Evolutionary conservation across 1,140 invertebrate genomes (phyloP).

Genomic region (Gryllus bimaculatus): DNA sequence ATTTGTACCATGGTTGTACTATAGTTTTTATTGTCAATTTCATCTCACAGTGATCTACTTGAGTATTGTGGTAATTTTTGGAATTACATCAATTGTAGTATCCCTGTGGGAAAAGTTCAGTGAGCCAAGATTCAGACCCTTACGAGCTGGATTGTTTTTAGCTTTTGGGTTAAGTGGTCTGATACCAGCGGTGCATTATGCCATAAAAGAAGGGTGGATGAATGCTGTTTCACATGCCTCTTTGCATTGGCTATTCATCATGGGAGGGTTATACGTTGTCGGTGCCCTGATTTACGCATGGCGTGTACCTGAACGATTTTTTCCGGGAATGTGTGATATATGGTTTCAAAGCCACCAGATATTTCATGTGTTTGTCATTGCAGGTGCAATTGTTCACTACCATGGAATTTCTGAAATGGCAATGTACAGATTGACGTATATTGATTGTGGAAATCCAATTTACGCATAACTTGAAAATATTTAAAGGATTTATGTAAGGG

Average conservation of each 20-base stretch:
- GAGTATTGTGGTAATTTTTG: slow-evolving; percentile 48
- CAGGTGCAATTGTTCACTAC: slow-evolving; percentile 97
- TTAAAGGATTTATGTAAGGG: too few relatives aligned
- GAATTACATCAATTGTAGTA: slow-evolving; percentile 49
- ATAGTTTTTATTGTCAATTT: slow-evolving; percentile 56
- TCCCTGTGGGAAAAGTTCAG: slow-evolving; percentile 91
- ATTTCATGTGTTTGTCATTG: slow-evolving; percentile 93
- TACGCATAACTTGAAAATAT: too few relatives aligned
- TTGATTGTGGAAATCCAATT: not conserved
- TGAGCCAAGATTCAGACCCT: slow-evolving; percentile 78
- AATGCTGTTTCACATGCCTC: slow-evolving; percentile 80
- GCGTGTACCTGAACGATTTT: slow-evolving; percentile 91
- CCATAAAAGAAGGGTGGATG: slow-evolving; percentile 76
- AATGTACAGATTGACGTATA: slow-evolving; percentile 72
- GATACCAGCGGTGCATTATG: slow-evolving; percentile 84
- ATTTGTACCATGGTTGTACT: slow-evolving; percentile 61
- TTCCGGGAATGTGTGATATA: slow-evolving; percentile 98
- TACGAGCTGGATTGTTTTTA: slow-evolving; percentile 72
- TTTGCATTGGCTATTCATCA: slow-evolving; percentile 91
- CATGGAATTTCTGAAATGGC: slow-evolving; percentile 96
- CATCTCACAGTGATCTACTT: slow-evolving; percentile 39
- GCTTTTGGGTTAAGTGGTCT: slow-evolving; percentile 91
- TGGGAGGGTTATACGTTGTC: slow-evolving; percentile 91
- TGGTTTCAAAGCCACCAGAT: slow-evolving; percentile 99
- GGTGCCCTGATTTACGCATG: slow-evolving; percentile 93